phyloP scores from a whole-genome alignment of 2,888 invertebrate genomes.

The Coelinius sp. region DNA sequence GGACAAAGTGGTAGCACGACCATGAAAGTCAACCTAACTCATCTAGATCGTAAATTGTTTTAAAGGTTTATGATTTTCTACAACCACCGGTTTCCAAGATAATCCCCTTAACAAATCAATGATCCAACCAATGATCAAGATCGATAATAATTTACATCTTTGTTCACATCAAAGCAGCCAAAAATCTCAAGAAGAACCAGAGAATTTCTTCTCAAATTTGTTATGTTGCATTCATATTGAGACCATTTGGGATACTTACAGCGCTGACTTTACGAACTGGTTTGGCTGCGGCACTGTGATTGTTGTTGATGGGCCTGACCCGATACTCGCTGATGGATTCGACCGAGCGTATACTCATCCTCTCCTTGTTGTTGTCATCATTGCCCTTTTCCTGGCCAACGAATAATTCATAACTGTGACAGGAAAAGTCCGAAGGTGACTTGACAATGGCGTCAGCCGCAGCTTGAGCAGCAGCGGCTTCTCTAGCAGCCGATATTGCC shows the following conservation, averaged over 20 bases:
- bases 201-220: background rate
- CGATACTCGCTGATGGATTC: constrained; percentile 91
- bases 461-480: constrained; percentile 66
- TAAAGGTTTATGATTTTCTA: too few relatives aligned
- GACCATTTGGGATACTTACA: constrained; percentile 75
- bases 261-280: constrained; percentile 94
- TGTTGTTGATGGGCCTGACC: constrained; percentile 66
- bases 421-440: constrained; percentile 92
- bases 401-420: constrained; percentile 93
- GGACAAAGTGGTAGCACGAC: background rate
- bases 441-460: constrained; percentile 81
- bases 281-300: constrained; percentile 73
- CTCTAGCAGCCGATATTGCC: constrained; percentile 78
- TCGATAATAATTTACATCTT: background rate
- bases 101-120: too few relatives aligned
- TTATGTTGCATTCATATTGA: too few relatives aligned
- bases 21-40: background rate
- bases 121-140: too few relatives aligned
- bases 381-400: constrained; percentile 90
- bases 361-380: constrained; percentile 91
- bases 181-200: too few relatives aligned
- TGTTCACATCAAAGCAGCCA: constrained; percentile 21
- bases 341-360: constrained; percentile 91
- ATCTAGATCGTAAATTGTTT: background rate
- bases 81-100: background rate